Evolutionary conservation across 2,888 invertebrate genomes (phyloP).

Genomic region (Patella pellucida): DNA sequence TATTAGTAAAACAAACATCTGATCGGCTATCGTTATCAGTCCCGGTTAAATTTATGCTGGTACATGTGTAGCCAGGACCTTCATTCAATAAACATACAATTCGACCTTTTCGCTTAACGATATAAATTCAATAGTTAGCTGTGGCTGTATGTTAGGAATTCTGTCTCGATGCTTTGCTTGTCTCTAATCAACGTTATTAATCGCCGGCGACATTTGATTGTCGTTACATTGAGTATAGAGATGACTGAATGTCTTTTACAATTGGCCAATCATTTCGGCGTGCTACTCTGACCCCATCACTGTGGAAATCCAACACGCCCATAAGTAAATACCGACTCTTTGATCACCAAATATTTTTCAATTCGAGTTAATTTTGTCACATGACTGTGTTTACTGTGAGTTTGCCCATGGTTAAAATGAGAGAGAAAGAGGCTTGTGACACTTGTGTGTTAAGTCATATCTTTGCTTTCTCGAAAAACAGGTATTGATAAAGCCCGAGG

Average conservation of each 20-base stretch:
- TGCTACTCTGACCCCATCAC: conserved; percentile 11
- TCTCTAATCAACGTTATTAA: conserved; percentile 17
- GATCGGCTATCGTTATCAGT: neutral
- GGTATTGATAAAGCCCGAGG: neutral
- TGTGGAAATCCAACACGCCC: conserved; percentile 26
- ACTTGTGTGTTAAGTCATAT: conserved; percentile 5
- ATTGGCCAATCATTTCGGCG: conserved; percentile 11
- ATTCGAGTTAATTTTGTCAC: conserved; percentile 1
- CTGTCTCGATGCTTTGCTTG: neutral
- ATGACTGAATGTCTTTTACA: conserved; percentile 19
- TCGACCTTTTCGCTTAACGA: neutral
- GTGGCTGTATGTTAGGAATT: neutral
- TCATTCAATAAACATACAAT: no score
- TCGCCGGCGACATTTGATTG: conserved; percentile 23
- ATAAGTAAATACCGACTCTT: conserved; percentile 28
- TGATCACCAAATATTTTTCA: conserved; percentile 18
- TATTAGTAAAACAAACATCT: neutral
- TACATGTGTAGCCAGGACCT: no score
- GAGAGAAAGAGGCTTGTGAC: neutral
- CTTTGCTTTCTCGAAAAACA: conserved; percentile 8
- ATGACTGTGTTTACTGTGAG: neutral
- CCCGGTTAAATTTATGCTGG: no score
- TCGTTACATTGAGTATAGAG: conserved; percentile 15
- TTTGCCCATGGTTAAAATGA: neutral
- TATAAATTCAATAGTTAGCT: neutral